These are phyloP conservation scores for Rhadina sibilatrix DNA, from an alignment of 2,113 vertebrate species.

Conservation along the genomic window DNA sequence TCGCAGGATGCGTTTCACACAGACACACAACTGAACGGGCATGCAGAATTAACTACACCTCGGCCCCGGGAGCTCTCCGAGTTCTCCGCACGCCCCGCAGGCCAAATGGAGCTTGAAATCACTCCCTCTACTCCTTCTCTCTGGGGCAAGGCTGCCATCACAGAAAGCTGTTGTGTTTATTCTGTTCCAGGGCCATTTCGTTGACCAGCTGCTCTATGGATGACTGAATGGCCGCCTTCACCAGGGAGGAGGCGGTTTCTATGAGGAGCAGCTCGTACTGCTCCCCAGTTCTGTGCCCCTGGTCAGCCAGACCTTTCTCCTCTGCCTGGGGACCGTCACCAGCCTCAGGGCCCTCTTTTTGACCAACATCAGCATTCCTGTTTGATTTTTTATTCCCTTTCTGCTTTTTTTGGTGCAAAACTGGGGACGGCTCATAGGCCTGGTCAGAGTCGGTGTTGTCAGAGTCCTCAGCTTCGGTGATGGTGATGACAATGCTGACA, in stretches of 20 bases:
- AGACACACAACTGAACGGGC: slow-evolving; percentile 16
- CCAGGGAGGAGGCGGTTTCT: slow-evolving; percentile 75
- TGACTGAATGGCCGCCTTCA: slow-evolving; percentile 78
- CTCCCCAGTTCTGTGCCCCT: slow-evolving; percentile 72
- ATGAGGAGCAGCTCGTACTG: slow-evolving; percentile 74
- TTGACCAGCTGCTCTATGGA: slow-evolving; percentile 79
- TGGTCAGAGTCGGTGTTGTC: slow-evolving; percentile 69
- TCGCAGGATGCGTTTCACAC: background rate
- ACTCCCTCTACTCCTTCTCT: background rate
- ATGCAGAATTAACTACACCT: slow-evolving; percentile 53
- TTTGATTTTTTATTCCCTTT: slow-evolving; percentile 59
- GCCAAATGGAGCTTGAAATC: background rate
- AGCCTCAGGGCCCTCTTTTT: background rate
- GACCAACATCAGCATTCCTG: background rate
- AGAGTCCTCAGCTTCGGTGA: slow-evolving; percentile 75
- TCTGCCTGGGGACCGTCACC: background rate
- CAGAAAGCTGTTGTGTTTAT: slow-evolving; percentile 73
- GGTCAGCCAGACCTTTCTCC: slow-evolving; percentile 2
- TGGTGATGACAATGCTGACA: slow-evolving; percentile 72
- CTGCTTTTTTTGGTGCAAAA: slow-evolving; percentile 67
- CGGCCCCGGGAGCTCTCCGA: background rate
- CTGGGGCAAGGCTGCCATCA: slow-evolving; percentile 30
- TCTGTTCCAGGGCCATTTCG: slow-evolving; percentile 75
- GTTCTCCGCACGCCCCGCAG: background rate
- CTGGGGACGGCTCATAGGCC: slow-evolving; percentile 61